Percentiles rank a stretch among this genome's conserved stretches.
Conservation (phyloP, 2,888 invertebrate genomes). For the Phaedon cochleariae region DNA sequence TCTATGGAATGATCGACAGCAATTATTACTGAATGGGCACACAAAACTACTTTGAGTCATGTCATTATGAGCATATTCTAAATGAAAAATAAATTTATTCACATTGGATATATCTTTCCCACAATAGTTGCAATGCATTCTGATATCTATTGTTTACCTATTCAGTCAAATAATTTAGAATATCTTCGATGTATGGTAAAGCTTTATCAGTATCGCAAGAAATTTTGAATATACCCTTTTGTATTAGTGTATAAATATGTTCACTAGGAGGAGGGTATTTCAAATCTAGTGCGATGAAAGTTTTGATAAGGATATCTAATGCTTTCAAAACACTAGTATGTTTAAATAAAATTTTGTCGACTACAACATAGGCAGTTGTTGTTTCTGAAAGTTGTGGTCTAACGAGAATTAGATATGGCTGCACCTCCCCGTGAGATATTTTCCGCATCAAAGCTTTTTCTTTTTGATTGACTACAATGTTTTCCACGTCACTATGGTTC, state of each 20-base stretch:
- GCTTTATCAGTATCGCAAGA: constrained; percentile 1
- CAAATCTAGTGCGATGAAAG: constrained; percentile 5
- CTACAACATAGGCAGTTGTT: not conserved
- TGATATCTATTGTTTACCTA: not conserved
- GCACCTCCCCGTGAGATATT: not conserved
- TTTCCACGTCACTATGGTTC: constrained; percentile 2
- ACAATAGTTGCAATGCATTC: not conserved
- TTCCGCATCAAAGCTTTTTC: constrained; percentile 1
- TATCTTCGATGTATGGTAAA: constrained; percentile 7
- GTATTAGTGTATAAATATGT: constrained; percentile 5
- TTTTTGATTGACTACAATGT: not conserved
- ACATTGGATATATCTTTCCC: not conserved
- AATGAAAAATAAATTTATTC: not conserved
- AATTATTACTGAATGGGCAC: not conserved
- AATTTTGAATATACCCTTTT: constrained; percentile 5
- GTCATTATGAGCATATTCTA: not conserved
- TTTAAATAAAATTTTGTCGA: constrained; percentile 2
- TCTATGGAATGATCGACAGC: constrained; percentile 1
- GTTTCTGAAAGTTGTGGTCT: not conserved
- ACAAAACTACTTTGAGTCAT: not conserved
- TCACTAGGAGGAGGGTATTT: constrained; percentile 6
- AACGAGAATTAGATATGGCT: constrained; percentile 5
- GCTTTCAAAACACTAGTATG: not conserved
- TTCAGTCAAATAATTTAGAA: not conserved
- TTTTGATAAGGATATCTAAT: constrained; percentile 10